Base-by-base conservation (phyloP, 2,113 vertebrate genomes). In the Labeo catla region DNA sequence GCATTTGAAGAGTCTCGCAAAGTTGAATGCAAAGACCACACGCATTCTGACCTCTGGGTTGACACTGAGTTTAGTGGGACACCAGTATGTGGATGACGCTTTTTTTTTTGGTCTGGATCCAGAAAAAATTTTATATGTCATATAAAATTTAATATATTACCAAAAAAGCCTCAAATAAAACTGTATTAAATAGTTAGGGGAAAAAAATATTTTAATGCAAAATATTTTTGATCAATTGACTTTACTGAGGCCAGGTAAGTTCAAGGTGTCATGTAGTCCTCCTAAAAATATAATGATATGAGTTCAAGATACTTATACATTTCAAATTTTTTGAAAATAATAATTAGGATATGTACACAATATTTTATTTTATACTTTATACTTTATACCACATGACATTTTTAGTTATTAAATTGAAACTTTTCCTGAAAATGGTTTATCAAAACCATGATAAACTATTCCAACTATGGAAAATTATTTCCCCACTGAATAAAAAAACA, bases 21-120 rank as follows among this genome's bases (percentile, higher is more conserved):
- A 43, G 66, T 72, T 34, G 16, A 21, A 39, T 10, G 12, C 36
- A 80, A 63, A 80, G 77, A 79, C 77, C 80, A 82, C 80, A 82
- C 80, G 13, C 23, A 45, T 79, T 19, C 8, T n/a, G 57, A 47
- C 59, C 2, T 81, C 4, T 47, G 45, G 57, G 21, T 59, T 61
- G 13, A 79, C 15, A 49, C 43, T 19, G 13, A 47, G 43, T 49
- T 21, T 11, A n/a, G 28, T 4, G 12, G 47, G 28, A 66, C 10
- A 28, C 4, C 21, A 74, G 21, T 21, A 23, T 23, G 9, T 13
- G 12, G 74, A 12, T 47, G 39, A 21, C 8, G 19, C 8, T 45
- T 16, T 34, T 70, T 72, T 47, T n/a, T 65, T 10, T 63, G 6
- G 4, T 12, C 70, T 73, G 43, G 70, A 47, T 28, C 28, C 28